A percentile compares a stretch with the other conserved stretches of the same genome.
Conservation (phyloP, 2,113 vertebrate species). For the Empidonax traillii region DNA sequence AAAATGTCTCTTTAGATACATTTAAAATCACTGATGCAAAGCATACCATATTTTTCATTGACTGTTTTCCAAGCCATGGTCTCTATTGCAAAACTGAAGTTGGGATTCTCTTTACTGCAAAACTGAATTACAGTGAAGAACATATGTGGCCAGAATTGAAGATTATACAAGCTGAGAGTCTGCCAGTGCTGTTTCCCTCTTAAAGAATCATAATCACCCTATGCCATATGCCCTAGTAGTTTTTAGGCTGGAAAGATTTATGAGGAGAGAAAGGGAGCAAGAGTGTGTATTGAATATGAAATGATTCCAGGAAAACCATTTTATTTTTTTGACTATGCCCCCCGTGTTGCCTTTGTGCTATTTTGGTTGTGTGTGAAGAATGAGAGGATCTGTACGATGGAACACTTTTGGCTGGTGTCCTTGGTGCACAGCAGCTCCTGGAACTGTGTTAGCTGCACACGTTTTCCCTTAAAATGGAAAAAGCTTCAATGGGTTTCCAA, state of each 20-base stretch:
- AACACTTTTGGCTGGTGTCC: neutral
- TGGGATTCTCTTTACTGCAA: neutral
- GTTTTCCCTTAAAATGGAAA: neutral
- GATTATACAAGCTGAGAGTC: neutral
- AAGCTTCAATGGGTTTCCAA: neutral
- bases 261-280: neutral
- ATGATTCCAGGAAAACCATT: neutral
- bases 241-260: neutral
- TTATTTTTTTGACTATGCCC: neutral
- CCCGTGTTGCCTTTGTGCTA: neutral
- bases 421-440: neutral
- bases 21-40: neutral
- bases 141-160: neutral
- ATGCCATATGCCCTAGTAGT: neutral
- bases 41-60: neutral
- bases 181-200: neutral
- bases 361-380: neutral
- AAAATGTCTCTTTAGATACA: neutral
- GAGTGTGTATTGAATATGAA: neutral
- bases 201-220: neutral
- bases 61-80: neutral
- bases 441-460: neutral
- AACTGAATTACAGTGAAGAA: neutral
- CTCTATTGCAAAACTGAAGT: neutral
- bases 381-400: neutral